Conservation (phyloP, 2,888 invertebrate genomes). For the Drosophila monieri region DNA sequence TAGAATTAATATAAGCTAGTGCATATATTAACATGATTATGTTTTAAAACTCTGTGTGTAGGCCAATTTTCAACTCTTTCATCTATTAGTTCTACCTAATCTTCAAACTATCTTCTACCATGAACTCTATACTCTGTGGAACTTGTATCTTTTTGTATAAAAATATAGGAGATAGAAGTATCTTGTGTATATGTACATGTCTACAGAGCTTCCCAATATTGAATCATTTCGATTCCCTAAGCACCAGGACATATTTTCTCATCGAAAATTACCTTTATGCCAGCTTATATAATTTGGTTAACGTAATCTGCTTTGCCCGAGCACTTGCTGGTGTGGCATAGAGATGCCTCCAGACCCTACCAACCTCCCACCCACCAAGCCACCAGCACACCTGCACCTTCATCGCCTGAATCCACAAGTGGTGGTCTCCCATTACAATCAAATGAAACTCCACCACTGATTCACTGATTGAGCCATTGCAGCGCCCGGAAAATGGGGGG, state of each 20-base stretch:
- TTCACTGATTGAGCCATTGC: constrained; percentile 73
- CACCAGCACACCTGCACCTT: neutral
- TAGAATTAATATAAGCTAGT: no score
- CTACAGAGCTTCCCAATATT: neutral
- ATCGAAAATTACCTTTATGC: constrained; percentile 35
- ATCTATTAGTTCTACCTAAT: no score
- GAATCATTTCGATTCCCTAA: neutral
- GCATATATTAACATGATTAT: no score
- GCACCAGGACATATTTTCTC: constrained; percentile 16
- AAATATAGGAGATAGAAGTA: no score
- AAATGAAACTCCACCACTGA: constrained; percentile 68
- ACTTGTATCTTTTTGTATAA: no score
- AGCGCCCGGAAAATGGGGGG: constrained; percentile 12
- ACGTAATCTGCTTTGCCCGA: constrained; percentile 32
- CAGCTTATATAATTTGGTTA: constrained; percentile 44
- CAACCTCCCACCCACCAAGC: neutral
- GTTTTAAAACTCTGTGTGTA: no score
- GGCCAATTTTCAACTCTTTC: no score
- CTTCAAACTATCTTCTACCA: no score
- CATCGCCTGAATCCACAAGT: constrained; percentile 67
- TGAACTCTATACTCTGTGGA: no score
- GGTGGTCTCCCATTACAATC: constrained; percentile 74
- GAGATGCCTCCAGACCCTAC: constrained; percentile 11
- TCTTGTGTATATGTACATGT: no score
- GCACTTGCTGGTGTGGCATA: constrained; percentile 7